phyloP scores from a whole-genome alignment of 2,888 invertebrate genomes.

The Epistrophella euchroma region DNA sequence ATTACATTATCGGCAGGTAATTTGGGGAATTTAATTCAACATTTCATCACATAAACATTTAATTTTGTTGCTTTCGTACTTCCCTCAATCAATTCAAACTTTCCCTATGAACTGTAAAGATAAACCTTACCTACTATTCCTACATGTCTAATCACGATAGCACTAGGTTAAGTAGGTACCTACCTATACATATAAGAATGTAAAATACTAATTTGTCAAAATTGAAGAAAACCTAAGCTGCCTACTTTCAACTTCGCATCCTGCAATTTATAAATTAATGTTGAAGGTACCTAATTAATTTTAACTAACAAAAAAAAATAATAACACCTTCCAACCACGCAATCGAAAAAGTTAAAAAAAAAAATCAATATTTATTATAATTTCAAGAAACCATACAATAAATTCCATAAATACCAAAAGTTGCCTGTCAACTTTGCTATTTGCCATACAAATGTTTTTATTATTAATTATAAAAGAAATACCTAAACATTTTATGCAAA shows the following conservation, averaged over 20 bases:
- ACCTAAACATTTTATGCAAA: constrained; percentile 27
- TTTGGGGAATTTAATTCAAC: too few species aligned
- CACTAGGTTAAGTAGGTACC: too few species aligned
- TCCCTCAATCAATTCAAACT: too few species aligned
- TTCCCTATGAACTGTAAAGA: too few species aligned
- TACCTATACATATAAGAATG: too few species aligned
- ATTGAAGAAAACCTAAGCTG: neutral
- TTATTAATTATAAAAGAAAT: constrained; percentile 18
- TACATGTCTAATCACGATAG: too few species aligned
- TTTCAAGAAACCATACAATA: constrained; percentile 13
- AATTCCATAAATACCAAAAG: constrained; percentile 12
- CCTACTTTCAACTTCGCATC: neutral
- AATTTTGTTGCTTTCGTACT: too few species aligned
- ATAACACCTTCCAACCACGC: constrained; percentile 19
- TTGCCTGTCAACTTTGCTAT: constrained; percentile 14
- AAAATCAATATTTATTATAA: constrained; percentile 28
- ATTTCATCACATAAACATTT: too few species aligned
- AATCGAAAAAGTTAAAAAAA: neutral
- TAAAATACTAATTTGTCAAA: neutral
- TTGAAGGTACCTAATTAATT: neutral
- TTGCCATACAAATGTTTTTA: constrained; percentile 14
- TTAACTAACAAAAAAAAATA: neutral
- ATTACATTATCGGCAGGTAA: too few species aligned
- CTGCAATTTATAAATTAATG: neutral
- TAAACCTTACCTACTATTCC: too few species aligned